These are phyloP conservation scores for Catharus fuscescens DNA, from an alignment of 2,113 vertebrate genomes.

Conservation along the genomic window DNA sequence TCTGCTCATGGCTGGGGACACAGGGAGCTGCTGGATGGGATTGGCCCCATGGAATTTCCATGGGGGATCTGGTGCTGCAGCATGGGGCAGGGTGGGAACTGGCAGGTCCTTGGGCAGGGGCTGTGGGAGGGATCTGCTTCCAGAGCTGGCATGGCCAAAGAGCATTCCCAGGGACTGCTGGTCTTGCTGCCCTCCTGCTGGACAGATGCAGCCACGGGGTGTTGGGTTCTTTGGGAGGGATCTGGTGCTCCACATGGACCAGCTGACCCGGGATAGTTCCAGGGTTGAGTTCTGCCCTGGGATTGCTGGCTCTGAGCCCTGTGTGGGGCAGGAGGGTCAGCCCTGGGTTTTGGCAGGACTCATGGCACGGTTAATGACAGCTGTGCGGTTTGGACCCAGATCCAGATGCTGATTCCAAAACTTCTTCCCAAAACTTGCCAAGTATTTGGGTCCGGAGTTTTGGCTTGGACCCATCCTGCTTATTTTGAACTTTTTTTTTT, in stretches of 20 bases:
- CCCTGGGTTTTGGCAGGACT: background rate
- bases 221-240: background rate
- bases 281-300: background rate
- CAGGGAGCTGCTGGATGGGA: background rate
- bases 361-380: background rate
- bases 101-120: background rate
- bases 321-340: background rate
- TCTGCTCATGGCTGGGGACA: background rate
- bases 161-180: accelerated
- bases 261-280: accelerated
- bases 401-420: background rate
- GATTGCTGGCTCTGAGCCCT: background rate
- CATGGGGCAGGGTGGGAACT: accelerated
- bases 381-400: background rate
- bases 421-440: background rate
- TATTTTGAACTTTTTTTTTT: background rate
- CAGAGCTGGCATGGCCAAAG: background rate
- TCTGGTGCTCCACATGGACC: background rate
- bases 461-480: background rate
- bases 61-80: background rate
- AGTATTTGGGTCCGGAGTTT: background rate
- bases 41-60: no score
- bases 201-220: background rate
- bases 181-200: background rate
- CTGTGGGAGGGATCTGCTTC: background rate